Evolutionary conservation across 2,113 vertebrate genomes (phyloP).

Genomic region (Gallinago media): DNA sequence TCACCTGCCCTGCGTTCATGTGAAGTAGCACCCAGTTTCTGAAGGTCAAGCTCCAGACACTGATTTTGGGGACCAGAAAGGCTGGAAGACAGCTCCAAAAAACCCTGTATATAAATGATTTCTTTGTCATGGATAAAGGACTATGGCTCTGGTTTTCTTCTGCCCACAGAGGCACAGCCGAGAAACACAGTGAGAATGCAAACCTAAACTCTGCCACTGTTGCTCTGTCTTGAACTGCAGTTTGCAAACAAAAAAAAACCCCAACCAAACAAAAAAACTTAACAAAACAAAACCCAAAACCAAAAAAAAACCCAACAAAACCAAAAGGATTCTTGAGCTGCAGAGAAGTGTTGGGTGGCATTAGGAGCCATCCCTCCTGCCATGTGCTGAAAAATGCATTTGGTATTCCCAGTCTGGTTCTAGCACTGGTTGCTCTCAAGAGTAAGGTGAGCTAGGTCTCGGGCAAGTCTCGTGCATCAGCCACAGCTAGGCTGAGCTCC

Average conservation of each 20-base stretch:
- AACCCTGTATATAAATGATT: background rate
- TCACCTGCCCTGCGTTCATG: background rate
- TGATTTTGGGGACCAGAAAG: background rate
- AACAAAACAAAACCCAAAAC: background rate
- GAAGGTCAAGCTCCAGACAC: background rate
- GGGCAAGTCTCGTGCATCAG: rapidly evolving
- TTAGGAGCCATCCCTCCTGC: background rate
- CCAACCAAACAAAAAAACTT: too few relatives aligned
- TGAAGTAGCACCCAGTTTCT: background rate
- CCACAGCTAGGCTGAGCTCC: background rate
- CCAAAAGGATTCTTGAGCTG: background rate
- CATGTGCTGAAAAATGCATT: background rate
- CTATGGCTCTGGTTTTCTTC: background rate
- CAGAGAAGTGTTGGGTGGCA: background rate
- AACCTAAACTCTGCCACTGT: background rate
- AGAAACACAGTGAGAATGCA: background rate
- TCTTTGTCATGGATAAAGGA: background rate
- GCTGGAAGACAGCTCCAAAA: background rate
- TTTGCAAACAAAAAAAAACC: background rate
- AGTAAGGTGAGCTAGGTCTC: background rate
- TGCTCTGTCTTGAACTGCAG: background rate
- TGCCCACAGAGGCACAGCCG: rapidly evolving
- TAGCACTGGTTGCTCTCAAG: rapidly evolving
- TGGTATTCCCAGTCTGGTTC: rapidly evolving
- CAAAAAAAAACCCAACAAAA: too few relatives aligned